Evolutionary conservation across 2,797 vertebrate genomes (phyloP), one percentile per base, ranked within the genome.

Genomic region (Alfaro cultratus): DNA sequence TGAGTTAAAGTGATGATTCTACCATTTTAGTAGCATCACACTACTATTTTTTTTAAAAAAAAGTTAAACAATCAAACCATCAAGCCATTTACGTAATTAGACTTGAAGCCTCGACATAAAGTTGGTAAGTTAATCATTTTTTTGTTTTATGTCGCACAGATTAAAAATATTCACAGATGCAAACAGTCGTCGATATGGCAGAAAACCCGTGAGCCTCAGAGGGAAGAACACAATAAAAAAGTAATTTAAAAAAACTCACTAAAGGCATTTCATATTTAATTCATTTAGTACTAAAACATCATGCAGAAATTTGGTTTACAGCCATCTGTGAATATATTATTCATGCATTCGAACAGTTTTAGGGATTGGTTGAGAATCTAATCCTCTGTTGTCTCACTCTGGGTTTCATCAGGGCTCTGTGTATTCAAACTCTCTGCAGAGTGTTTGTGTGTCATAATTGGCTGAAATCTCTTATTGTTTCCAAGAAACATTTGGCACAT

Each of bases 401-500:
- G 80, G 82, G 64, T 72, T 81, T 82, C 55, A 83, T 82, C 75
- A 76, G 71, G 76, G 78, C 73, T 87, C 71, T 79, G 86, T 77
- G 82, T 72, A 47, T 85, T 81, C 74, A 68, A 13, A 68, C 64
- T 41, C 62, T 84, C 76, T 81, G 80, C 77, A 87, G 86, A 76
- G 60, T 82, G 81, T 85, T 76, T 85, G 70, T 88, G 80, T 88
- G 80, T 88, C 86, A 78, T 88, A 91, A 80, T 78, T 89, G 88
- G 82, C 83, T 86, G 81, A 77, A 60, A 82, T 83, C 74, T 83
- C 88, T 90, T 79, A 85, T 83, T 86, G 83, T 76, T 80, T 83
- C 78, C 76, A 47, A 73, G 78, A 87, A 86, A 79, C 79, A 90
- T 90, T 87, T 83, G 75, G 77, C 85, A 68, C 71, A 74, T 45